Percentiles rank a stretch among this genome's conserved stretches.
phyloP scores from a whole-genome alignment of 2,113 vertebrate species.

The zebrafish (Danio rerio) region GRCz12tu NC_133199.1:22571001-22571500 shows the following conservation, averaged over 20 bases:
- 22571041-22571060: too few species aligned
- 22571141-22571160: neutral
- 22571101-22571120: too few species aligned
- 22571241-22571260: neutral
- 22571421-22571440: conserved; percentile 10
- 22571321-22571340: neutral
- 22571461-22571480: conserved; percentile 27
- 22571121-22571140: too few species aligned
- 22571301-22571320: neutral
- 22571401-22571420: conserved; percentile 22
- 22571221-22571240: conserved; percentile 14
- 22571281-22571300: conserved; percentile 4
- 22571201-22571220: neutral
- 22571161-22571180: neutral
- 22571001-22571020: too few species aligned
- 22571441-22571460: conserved; percentile 41
- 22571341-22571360: conserved; percentile 26
- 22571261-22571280: neutral
- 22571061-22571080: too few species aligned
- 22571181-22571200: neutral
- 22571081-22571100: too few species aligned
- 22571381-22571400: neutral
- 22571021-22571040: too few species aligned
- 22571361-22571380: conserved; percentile 12
- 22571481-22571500: conserved; percentile 18